Percentiles rank a stretch among this genome's conserved stretches.
Conservation (phyloP, 2,113 vertebrate genomes). For the Benitochromis conjunctus region DNA sequence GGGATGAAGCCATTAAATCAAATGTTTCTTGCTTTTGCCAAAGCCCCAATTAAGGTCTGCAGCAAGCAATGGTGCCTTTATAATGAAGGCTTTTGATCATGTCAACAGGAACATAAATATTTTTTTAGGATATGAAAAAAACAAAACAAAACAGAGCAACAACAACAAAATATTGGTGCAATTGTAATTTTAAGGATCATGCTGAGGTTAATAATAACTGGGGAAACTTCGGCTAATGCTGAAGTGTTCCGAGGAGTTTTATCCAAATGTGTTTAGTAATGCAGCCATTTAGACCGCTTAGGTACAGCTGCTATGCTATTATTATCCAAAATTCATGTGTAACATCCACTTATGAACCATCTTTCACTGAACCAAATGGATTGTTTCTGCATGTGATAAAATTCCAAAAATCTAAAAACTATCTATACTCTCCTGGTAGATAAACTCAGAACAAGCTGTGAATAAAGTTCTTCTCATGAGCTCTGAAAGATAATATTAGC, state of each 20-base stretch:
- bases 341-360: background rate
- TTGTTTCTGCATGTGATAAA: background rate
- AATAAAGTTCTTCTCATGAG: background rate
- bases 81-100: conserved; percentile 60
- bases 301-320: background rate
- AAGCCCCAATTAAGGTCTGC: conserved; percentile 54
- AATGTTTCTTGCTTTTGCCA: conserved; percentile 53
- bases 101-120: conserved; percentile 32
- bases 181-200: background rate
- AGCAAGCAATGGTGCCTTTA: conserved; percentile 20
- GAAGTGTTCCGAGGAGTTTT: background rate
- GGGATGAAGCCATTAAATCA: conserved; percentile 52
- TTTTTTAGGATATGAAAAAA: conserved; percentile 11
- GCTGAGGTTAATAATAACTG: conserved; percentile 1
- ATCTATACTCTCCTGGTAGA: background rate
- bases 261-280: background rate
- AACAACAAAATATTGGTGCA: conserved; percentile 14
- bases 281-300: background rate
- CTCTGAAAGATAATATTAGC: background rate
- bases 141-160: background rate
- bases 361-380: background rate
- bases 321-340: background rate
- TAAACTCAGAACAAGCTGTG: background rate
- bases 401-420: background rate
- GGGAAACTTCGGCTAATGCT: background rate